Evolutionary conservation across 2,888 invertebrate genomes (phyloP), one percentile per base, ranked within the genome.

Genomic region (Heliconius charithonia): DNA sequence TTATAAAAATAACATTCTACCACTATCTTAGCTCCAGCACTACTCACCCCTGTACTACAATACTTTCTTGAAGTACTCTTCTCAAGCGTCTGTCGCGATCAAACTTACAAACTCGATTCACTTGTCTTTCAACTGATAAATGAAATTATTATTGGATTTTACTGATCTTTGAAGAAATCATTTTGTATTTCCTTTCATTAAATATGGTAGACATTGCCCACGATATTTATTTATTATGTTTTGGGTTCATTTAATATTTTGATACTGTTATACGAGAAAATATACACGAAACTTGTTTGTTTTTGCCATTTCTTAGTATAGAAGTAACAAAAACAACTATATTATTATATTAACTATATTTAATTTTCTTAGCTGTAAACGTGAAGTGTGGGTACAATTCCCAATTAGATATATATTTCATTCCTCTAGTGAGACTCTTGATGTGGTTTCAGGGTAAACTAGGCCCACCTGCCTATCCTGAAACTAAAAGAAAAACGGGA

Each of bases 21-120:
- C 32, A 32, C 9, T 29, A 29, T 29, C n/a, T n/a, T 19, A 56
- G 25, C 7, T 4, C 22, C 10, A 27, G 10, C 9, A 19, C 32
- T 19, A 62, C 32, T 19, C 2, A 1, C 63, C 16, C 63, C 63
- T 41, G 41, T 27, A 73, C 63, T 73, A 74, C n/a, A 37, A 37
- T 25, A 41, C 37, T 74, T 41, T 63, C 19, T 59, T 74, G 25
- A 63, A 74, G 63, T 12, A 27, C 27, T 32, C 62, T n/a, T 63
- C 74, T 62, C 19, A 41, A 74, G 63, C 19, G 63, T 41, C 73
- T 62, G 59, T 74, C 63, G 73, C 63, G 37, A 25, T 74, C 63
- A 74, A 74, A 74, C 37, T 74, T 41, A 74, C 62, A 41, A 62
- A 74, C 74, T 74, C 63, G 62, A 37, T 73, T 73, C 37, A 73